A percentile compares a stretch with the other conserved stretches of the same genome.
Conservation (phyloP, 2,888 invertebrate genomes). For the Tryphoninae sp. region DNA sequence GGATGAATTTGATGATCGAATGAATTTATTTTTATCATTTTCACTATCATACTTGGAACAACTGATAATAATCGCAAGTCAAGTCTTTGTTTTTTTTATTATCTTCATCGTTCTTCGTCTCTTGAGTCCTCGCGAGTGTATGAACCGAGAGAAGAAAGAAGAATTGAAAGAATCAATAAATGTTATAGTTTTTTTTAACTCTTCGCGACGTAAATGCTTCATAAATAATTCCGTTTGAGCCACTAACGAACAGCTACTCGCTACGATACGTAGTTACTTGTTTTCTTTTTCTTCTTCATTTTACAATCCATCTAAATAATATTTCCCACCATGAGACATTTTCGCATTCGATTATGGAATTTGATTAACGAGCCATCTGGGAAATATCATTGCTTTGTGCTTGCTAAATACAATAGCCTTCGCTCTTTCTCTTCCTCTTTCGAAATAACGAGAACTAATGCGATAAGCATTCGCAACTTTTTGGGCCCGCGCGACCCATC, state of each 20-base stretch:
- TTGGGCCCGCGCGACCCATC: slow-evolving; percentile 7
- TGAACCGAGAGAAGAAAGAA: slow-evolving; percentile 18
- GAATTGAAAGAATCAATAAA: slow-evolving; percentile 13
- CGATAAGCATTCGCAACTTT: slow-evolving; percentile 32
- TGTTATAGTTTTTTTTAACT: slow-evolving; percentile 47
- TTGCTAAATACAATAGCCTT: background rate
- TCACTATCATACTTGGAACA: slow-evolving; percentile 64
- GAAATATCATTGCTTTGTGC: slow-evolving; percentile 14
- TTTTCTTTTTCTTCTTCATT: slow-evolving; percentile 5
- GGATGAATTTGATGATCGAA: slow-evolving; percentile 70
- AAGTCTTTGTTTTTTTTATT: slow-evolving; percentile 34
- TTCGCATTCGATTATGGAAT: background rate
- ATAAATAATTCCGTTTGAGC: slow-evolving; percentile 51
- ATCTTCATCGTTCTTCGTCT: slow-evolving; percentile 1
- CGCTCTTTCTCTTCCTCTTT: slow-evolving; percentile 24
- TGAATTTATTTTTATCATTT: slow-evolving; percentile 56
- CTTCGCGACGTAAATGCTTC: slow-evolving; percentile 66
- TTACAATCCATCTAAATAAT: slow-evolving; percentile 43
- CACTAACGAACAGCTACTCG: slow-evolving; percentile 57
- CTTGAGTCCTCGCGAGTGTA: background rate
- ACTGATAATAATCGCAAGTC: slow-evolving; percentile 59
- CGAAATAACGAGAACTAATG: slow-evolving; percentile 29
- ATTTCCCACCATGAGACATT: slow-evolving; percentile 27
- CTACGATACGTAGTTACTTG: slow-evolving; percentile 25
- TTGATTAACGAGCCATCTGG: background rate